Evolutionary conservation across 2,797 vertebrate species (phyloP), one percentile per base, ranked within the genome.

Genomic region (Mormyrus hasselquistii): DNA sequence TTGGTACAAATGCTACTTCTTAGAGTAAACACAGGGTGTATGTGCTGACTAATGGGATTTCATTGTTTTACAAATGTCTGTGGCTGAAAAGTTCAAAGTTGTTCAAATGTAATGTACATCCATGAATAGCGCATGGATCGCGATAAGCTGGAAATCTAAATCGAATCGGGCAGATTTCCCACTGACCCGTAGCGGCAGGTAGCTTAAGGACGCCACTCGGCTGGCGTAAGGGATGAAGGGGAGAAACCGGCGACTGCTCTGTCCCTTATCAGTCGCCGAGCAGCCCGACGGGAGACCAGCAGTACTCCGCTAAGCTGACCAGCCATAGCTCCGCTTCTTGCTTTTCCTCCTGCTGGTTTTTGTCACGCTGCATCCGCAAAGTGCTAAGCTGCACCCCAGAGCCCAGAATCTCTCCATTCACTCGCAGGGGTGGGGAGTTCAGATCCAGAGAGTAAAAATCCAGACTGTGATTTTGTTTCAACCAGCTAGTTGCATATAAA

Each of bases 381-480:
- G 88, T 84, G 34, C 52, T 49, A 5, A 76, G 86, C 90, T 65
- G 87, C 83, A 76, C 49, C 29, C 76, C 16, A 7, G 90, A 87
- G 89, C 90, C 89, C 87, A 82, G 86, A 88, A 85, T 88, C 29
- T 83, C 44, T 52, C n/a, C 14, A 49, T 52, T 52, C 79, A 49
- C 44, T 41, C 62, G 14, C 25, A 14, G 62, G 10, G 10, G 62
- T 69, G 25, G 4, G 25, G 14, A 29, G 62, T 29, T 65, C 62
- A 10, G 25, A 10, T 29, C 62, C 62, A 65, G 62, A 12, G 62
- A 62, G 59, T 34, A 73, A 38, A 34, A 73, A 14, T 73, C 29
- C 65, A 38, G 65, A 34, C 65, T 29, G 3, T 14, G 25, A 73
- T 73, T 73, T 73, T 2, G 29, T 73, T 73, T 73, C 65, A 73